Evolutionary conservation across 2,888 invertebrate species (phyloP), one percentile per base, ranked within the genome.

Genomic region (Biston stratarius): DNA sequence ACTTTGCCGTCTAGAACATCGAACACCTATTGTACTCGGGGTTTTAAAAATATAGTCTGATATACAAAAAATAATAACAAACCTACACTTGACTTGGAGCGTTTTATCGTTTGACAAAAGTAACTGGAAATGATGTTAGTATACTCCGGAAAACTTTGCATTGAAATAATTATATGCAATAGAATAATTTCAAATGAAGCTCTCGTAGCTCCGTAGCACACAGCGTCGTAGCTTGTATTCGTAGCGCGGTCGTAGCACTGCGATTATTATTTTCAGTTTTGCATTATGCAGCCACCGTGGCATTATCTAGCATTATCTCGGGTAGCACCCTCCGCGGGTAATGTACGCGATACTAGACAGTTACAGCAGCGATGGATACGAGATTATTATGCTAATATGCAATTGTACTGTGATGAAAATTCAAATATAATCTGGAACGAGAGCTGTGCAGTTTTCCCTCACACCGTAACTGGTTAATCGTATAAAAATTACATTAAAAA

Each of bases 211-310:
- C 12, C 61, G 64, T 65, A 59, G 69, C 61, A 51, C 58, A 61
- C 68, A 70, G 65, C 44, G 5, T 12, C 56, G 71, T 72, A 70
- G 69, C 65, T 51, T 62, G 61, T 73, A 14, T 49, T 56, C 60
- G 66, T 67, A 70, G 69, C 70, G 7, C 47, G 36, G 40, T 48
- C 40, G 58, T 55, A 56, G 55, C 36, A 40, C 49, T 59, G 51
- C 60, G 44, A 40, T 55, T 53, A 52, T 52, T 52, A 56, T 36
- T 51, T 58, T 49, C 40, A 5, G 11, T 52, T 38, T 14, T 61
- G 44, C 52, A 42, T 6, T 44, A 14, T 24, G 40, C n/a, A 56
- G 14, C 33, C 10, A 34, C 55, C 15, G 15, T 12, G 24, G 56
- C 15, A 57, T 42, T 42, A 42, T 42, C 11, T 42, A 6, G 11